Base-by-base conservation (phyloP, 2,113 vertebrate genomes). In the Thryonomys swinderianus region DNA sequence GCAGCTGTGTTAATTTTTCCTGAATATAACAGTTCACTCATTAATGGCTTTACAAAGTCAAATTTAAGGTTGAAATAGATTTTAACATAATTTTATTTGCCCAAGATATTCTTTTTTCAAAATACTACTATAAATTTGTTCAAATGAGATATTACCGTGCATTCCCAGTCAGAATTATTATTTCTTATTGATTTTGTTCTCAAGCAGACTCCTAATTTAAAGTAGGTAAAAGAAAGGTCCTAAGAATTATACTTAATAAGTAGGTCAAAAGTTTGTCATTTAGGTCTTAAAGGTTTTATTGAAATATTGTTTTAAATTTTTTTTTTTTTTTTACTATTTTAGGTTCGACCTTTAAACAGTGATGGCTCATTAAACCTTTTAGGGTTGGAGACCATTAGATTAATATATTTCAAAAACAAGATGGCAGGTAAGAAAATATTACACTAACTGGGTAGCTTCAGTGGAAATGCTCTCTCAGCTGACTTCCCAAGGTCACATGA, bases 381-480 rank as follows among this genome's bases (percentile, higher is more conserved):
- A 97, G 99, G 99, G 13, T 97, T 99, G 98, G 99, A 99, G 97
- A 99, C 99, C 0, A 98, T 99, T 89, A 98, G 99, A 74, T 99
- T 99, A 84, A 99, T 99, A 98, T 99, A 99, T 98, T 99, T 99
- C 92, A 99, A 99, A 98, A 99, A 99, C 98, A 99, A 99, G 97
- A 99, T 99, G 98, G 99, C 99, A 94, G 99, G 99, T 99, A 98
- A 98, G 98, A 91, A 83, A 92, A 98, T 96, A 76, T 55, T 34
- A 45, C 57, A n/a, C 21, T 32, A 85, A 64, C 92, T 76, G 51
- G 61, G 74, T 73, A 61, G 30, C 76, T 86, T 95, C 48, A 67
- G 2, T 93, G 85, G n/a, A 90, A 95, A 32, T 48, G 34, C 53
- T 87, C 30, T 90, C 37, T 64, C 42, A n/a, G 34, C 61, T 62